These are phyloP conservation scores for Odontomachus brunneus DNA, from an alignment of 1,140 invertebrate genomes.

Conservation along the genomic window DNA sequence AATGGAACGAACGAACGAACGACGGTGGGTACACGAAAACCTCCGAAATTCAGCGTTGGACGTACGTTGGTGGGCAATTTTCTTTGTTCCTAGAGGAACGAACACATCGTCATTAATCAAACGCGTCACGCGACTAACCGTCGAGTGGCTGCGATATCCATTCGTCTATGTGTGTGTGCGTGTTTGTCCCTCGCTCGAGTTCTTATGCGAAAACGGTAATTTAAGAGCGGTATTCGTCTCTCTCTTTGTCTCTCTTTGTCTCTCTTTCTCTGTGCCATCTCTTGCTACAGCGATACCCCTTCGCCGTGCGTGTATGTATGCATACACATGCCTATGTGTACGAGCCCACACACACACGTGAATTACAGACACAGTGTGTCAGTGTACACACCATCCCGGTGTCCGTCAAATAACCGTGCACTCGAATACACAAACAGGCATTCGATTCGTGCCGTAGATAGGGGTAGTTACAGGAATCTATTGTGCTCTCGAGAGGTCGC, in stretches of 20 bases:
- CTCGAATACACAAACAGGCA: slow-evolving; percentile 79
- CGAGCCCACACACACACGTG: neutral
- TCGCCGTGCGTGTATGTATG: neutral
- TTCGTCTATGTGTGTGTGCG: neutral
- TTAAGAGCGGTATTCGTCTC: slow-evolving; percentile 19
- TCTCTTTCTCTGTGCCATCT: neutral
- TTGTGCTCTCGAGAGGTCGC: slow-evolving; percentile 78
- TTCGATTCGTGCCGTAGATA: slow-evolving; percentile 77
- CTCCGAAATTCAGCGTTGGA: neutral
- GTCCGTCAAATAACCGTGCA: slow-evolving; percentile 80
- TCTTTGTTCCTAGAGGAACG: neutral
- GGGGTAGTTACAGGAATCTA: slow-evolving; percentile 80
- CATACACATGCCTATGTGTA: no score
- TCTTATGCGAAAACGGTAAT: slow-evolving; percentile 50
- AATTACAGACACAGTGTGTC: slow-evolving; percentile 19
- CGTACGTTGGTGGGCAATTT: slow-evolving; percentile 7
- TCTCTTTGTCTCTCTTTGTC: neutral
- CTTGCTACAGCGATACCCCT: neutral
- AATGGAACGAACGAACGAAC: neutral
- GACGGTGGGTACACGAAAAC: no score
- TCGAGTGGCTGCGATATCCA: neutral
- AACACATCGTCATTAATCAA: neutral
- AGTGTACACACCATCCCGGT: slow-evolving; percentile 58
- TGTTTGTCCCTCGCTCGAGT: slow-evolving; percentile 6
- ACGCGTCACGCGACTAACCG: neutral